Conservation (phyloP, 2,888 invertebrate genomes). For the Dynastes maya region DNA sequence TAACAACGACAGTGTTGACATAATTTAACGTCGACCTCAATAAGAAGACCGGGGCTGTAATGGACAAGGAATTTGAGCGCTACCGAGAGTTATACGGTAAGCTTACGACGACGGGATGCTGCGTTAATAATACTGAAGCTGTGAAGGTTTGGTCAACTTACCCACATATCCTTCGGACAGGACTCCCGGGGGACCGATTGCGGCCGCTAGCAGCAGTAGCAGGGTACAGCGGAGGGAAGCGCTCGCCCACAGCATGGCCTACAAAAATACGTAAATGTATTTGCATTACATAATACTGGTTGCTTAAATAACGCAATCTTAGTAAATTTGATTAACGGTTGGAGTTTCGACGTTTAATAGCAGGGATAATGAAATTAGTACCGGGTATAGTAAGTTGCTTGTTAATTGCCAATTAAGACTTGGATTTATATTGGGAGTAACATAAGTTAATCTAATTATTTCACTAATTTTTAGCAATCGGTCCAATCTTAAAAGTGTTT, state of each 20-base stretch:
- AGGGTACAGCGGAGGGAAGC: conserved; percentile 65
- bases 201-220: conserved; percentile 63
- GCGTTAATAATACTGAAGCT: conserved; percentile 5
- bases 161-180: conserved; percentile 79
- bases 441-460: too few relatives aligned
- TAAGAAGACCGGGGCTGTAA: not conserved
- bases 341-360: conserved; percentile 3
- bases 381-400: too few relatives aligned
- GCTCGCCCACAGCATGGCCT: conserved; percentile 71
- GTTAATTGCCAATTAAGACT: too few relatives aligned
- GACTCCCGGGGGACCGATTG: conserved; percentile 68
- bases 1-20: not conserved
- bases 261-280: conserved; percentile 54
- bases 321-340: not conserved
- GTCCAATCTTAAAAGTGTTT: too few relatives aligned
- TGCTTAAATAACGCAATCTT: conserved; percentile 24
- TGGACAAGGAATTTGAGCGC: not conserved
- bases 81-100: too few relatives aligned
- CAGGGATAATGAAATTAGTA: not conserved
- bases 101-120: not conserved
- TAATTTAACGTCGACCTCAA: not conserved
- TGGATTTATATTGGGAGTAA: too few relatives aligned
- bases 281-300: not conserved
- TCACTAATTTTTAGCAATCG: too few relatives aligned
- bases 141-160: conserved; percentile 66